Evolutionary conservation across 2,888 invertebrate species (phyloP).

Genomic region (Carcina quercana): DNA sequence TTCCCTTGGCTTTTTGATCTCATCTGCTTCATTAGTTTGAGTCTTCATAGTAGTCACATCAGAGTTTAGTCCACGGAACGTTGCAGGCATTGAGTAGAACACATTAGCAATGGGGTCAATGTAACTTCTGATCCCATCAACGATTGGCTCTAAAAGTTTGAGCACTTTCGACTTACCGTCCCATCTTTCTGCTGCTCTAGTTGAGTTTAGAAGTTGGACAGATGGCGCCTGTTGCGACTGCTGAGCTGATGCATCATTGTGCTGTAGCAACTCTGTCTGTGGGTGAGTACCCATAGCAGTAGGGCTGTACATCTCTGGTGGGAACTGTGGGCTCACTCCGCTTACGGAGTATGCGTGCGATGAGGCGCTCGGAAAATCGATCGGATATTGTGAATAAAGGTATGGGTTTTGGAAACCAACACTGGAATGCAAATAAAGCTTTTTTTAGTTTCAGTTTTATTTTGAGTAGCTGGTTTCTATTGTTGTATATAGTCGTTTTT

Average conservation of each 20-base stretch:
- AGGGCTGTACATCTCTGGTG: slow-evolving; percentile 64
- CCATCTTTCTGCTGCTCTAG: slow-evolving; percentile 66
- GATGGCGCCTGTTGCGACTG: slow-evolving; percentile 67
- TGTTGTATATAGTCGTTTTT: slow-evolving; percentile 10
- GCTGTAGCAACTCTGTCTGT: slow-evolving; percentile 58
- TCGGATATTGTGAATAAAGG: slow-evolving; percentile 70
- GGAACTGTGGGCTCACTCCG: slow-evolving; percentile 66
- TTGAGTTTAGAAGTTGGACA: slow-evolving; percentile 51
- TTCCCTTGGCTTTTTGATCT: slow-evolving; percentile 47
- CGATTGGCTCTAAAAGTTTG: slow-evolving; percentile 60
- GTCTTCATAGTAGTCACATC: slow-evolving; percentile 49
- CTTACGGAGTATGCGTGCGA: slow-evolving; percentile 71
- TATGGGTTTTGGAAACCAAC: slow-evolving; percentile 69
- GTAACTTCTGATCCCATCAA: slow-evolving; percentile 48
- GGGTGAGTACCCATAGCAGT: slow-evolving; percentile 52
- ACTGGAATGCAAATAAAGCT: slow-evolving; percentile 61
- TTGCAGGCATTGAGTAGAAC: slow-evolving; percentile 58
- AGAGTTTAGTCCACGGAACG: slow-evolving; percentile 55
- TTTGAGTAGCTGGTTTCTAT: too few relatives aligned
- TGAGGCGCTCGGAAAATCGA: slow-evolving; percentile 71
- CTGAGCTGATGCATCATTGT: slow-evolving; percentile 64
- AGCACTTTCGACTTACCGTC: slow-evolving; percentile 69
- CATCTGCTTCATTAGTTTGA: slow-evolving; percentile 37
- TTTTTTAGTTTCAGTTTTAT: slow-evolving; percentile 24
- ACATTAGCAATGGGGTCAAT: slow-evolving; percentile 57